Conservation (phyloP, 2,113 vertebrate genomes). For the Amphiprion percula region DNA sequence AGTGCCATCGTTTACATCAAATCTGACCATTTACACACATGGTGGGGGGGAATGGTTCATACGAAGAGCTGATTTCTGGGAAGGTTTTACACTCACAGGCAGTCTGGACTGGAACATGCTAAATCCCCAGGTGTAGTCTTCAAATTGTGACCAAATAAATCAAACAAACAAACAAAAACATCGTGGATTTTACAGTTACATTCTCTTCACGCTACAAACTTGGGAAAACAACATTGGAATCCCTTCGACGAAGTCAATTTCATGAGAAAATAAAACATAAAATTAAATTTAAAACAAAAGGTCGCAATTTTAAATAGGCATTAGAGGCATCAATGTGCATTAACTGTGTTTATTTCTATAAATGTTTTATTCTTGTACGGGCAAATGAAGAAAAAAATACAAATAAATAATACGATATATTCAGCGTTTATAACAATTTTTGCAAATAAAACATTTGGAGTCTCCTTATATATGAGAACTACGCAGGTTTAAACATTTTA, state of each 20-base stretch:
- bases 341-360: slow-evolving; percentile 13
- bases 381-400: slow-evolving; percentile 27
- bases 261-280: background rate
- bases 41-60: slow-evolving; percentile 19
- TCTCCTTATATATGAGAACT: slow-evolving; percentile 71
- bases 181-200: slow-evolving; percentile 34
- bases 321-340: slow-evolving; percentile 57
- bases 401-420: slow-evolving; percentile 62
- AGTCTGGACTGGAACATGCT: slow-evolving; percentile 70
- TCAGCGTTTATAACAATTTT: slow-evolving; percentile 44
- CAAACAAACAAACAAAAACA: background rate
- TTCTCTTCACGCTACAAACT: slow-evolving; percentile 43
- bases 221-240: slow-evolving; percentile 16
- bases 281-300: slow-evolving; percentile 21
- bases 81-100: slow-evolving; percentile 56
- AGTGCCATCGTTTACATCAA: slow-evolving; percentile 83
- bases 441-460: slow-evolving; percentile 71
- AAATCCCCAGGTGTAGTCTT: slow-evolving; percentile 40
- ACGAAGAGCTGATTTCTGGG: slow-evolving; percentile 61
- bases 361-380: slow-evolving; percentile 30
- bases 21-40: slow-evolving; percentile 73
- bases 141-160: slow-evolving; percentile 36
- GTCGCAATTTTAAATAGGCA: slow-evolving; percentile 38
- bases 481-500: slow-evolving; percentile 83
- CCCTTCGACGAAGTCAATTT: slow-evolving; percentile 13